These are phyloP conservation scores for Mesaphorura yosii DNA, from an alignment of 1,140 invertebrate genomes.

Conservation along the genomic window DNA sequence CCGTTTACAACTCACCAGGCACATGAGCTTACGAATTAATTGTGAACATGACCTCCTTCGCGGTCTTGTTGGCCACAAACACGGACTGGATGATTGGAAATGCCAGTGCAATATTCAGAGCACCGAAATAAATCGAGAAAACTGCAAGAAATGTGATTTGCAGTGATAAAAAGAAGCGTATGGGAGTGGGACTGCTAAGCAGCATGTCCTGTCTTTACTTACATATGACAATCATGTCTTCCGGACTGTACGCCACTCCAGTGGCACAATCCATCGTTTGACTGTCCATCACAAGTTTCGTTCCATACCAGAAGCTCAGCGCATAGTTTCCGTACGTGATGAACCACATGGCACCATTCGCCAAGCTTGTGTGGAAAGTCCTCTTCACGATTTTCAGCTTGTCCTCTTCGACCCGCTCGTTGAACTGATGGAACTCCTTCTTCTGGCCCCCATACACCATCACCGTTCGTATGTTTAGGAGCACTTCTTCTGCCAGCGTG, in stretches of 20 bases:
- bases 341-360: slow-evolving; percentile 37
- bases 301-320: slow-evolving; percentile 41
- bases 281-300: slow-evolving; percentile 36
- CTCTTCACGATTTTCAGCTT: background rate
- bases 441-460: slow-evolving; percentile 65
- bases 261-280: slow-evolving; percentile 43
- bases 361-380: slow-evolving; percentile 22
- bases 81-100: background rate
- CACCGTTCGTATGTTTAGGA: slow-evolving; percentile 63
- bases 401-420: background rate
- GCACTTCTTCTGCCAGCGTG: slow-evolving; percentile 64
- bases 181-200: too few species aligned
- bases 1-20: background rate
- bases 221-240: too few species aligned
- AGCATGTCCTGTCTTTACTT: too few species aligned
- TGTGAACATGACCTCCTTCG: background rate
- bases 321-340: slow-evolving; percentile 13
- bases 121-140: background rate
- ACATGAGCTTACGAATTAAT: slow-evolving; percentile 20
- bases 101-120: background rate
- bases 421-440: slow-evolving; percentile 53
- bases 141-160: background rate
- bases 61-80: background rate
- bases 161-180: too few species aligned
- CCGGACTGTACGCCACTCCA: slow-evolving; percentile 42